Conservation (phyloP, 64 coral and sea anemone species). For the Orbicella faveolata region DNA sequence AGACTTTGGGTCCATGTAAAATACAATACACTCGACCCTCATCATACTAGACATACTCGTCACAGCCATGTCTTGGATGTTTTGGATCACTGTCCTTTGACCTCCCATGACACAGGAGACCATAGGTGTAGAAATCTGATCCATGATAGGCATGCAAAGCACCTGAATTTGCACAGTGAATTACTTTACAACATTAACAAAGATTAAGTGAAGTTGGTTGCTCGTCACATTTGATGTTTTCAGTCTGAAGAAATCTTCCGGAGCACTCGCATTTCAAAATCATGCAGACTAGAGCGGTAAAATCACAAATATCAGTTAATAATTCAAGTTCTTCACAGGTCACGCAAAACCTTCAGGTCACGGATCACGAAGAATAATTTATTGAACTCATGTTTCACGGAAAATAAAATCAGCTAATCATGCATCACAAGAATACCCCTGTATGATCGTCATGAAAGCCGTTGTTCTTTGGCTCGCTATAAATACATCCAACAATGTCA, state of each 20-base stretch:
- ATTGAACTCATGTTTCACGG: too few species aligned
- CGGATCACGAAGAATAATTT: neutral
- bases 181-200: neutral
- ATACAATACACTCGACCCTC: slow-evolving; percentile 26
- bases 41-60: too few species aligned
- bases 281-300: neutral
- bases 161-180: neutral
- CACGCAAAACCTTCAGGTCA: slow-evolving; percentile 3
- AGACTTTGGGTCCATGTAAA: slow-evolving; percentile 56
- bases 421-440: too few species aligned
- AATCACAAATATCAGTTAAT: slow-evolving; percentile 15
- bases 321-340: slow-evolving; percentile 8
- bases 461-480: too few species aligned
- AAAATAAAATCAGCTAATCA: too few species aligned
- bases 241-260: slow-evolving; percentile 14
- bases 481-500: too few species aligned
- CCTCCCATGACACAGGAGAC: slow-evolving; percentile 13
- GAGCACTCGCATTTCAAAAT: slow-evolving; percentile 5
- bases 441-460: too few species aligned
- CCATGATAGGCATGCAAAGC: slow-evolving; percentile 1
- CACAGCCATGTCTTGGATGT: neutral
- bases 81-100: slow-evolving; percentile 20
- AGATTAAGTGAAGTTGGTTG: neutral
- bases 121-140: neutral
- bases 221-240: slow-evolving; percentile 26